Evolutionary conservation across 2,888 invertebrate species (phyloP).

Genomic region (Hetaerina titia): DNA sequence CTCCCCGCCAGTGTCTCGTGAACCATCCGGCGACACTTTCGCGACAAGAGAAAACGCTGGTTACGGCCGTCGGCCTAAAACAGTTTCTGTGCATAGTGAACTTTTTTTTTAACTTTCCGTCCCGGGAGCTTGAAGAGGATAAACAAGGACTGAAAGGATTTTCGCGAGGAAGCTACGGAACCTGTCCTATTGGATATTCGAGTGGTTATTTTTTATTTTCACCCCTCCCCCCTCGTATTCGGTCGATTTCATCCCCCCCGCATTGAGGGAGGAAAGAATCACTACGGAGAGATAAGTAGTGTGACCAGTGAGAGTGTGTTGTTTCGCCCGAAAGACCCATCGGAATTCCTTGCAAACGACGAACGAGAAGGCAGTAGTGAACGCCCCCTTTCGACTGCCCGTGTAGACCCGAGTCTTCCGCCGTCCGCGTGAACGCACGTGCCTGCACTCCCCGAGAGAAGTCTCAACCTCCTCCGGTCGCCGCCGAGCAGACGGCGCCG

Average conservation of each 20-base stretch:
- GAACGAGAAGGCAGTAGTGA: not conserved
- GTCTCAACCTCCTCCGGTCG: slow-evolving; percentile 6
- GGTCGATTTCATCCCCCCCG: not conserved
- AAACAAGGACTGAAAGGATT: slow-evolving; percentile 28
- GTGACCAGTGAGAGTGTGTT: slow-evolving; percentile 55
- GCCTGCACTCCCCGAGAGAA: slow-evolving; percentile 29
- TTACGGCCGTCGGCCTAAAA: slow-evolving; percentile 19
- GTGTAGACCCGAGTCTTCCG: not conserved
- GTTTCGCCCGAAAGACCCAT: not conserved
- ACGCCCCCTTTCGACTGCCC: not conserved
- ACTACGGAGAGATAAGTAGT: not conserved
- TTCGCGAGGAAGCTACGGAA: not conserved
- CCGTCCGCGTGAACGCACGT: slow-evolving; percentile 42
- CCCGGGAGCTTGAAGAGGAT: slow-evolving; percentile 33
- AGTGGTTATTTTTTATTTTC: not conserved
- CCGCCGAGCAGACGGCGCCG: slow-evolving; percentile 57
- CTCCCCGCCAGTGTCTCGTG: slow-evolving; percentile 64
- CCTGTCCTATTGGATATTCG: not conserved
- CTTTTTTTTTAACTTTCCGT: slow-evolving; percentile 44
- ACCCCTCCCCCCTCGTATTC: not conserved
- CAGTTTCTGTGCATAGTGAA: slow-evolving; percentile 3
- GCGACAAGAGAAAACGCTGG: slow-evolving; percentile 19
- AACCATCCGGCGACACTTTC: slow-evolving; percentile 55
- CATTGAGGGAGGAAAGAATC: not conserved
- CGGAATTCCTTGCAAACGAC: slow-evolving; percentile 19